A percentile compares a stretch with the other conserved stretches of the same genome.
Conservation (phyloP, 2,797 vertebrate species). For the Hyperoplus lanceolatus region DNA sequence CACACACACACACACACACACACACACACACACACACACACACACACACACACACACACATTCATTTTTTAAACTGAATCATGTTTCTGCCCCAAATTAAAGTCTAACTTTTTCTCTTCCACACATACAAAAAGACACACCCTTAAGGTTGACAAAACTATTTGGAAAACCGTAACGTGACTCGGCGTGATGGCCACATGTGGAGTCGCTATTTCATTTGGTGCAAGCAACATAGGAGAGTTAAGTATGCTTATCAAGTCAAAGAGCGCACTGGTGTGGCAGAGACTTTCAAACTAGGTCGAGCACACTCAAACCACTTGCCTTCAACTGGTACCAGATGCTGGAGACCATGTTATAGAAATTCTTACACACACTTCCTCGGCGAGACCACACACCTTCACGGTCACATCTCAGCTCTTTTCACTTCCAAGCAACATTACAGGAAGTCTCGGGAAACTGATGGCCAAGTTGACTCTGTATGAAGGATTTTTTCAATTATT, state of each 20-base stretch:
- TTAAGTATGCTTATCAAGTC: constrained; percentile 61
- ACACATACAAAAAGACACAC: neutral
- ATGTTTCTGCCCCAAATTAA: neutral
- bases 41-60: neutral
- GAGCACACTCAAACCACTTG: constrained; percentile 67
- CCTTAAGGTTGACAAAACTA: neutral
- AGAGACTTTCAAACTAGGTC: constrained; percentile 49
- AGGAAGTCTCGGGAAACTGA: constrained; percentile 43
- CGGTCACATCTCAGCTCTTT: constrained; percentile 48
- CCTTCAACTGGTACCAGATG: constrained; percentile 77
- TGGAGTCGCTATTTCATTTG: constrained; percentile 28
- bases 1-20: constrained; percentile 11
- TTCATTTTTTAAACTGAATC: neutral
- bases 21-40: too few species aligned
- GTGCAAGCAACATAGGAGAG: constrained; percentile 10
- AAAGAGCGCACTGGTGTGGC: constrained; percentile 47
- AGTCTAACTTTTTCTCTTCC: neutral
- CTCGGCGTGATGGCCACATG: neutral
- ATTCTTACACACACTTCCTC: constrained; percentile 59
- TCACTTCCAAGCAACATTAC: constrained; percentile 45
- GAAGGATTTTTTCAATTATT: constrained; percentile 28
- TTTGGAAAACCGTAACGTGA: too few species aligned
- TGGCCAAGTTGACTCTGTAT: constrained; percentile 36
- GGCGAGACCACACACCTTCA: constrained; percentile 72
- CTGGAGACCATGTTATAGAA: constrained; percentile 57